These are phyloP conservation scores for Poeciliopsis prolifica DNA, from an alignment of 2,113 vertebrate species.

Conservation along the genomic window DNA sequence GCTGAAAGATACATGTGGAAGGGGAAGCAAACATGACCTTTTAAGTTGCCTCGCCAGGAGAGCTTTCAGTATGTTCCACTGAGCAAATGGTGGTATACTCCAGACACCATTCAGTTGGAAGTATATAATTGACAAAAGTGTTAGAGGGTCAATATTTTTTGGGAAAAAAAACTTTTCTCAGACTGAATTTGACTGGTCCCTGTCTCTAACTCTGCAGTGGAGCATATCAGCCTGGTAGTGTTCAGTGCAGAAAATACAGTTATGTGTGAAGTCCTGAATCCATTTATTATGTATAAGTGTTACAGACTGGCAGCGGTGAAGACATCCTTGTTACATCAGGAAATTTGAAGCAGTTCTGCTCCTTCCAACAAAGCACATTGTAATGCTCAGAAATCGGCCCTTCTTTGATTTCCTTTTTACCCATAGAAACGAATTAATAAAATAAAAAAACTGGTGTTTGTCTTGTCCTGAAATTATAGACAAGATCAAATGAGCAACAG, in stretches of 20 bases:
- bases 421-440: background rate
- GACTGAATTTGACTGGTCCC: slow-evolving; percentile 59
- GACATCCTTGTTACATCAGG: slow-evolving; percentile 57
- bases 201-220: slow-evolving; percentile 46
- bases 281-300: slow-evolving; percentile 82
- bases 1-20: slow-evolving; percentile 65
- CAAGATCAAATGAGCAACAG: background rate
- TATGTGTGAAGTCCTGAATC: slow-evolving; percentile 65
- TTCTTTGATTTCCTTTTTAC: background rate
- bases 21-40: slow-evolving; percentile 69
- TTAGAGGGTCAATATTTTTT: slow-evolving; percentile 24
- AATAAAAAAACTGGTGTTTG: background rate
- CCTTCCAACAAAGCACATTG: slow-evolving; percentile 41
- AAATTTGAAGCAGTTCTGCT: slow-evolving; percentile 48
- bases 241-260: slow-evolving; percentile 65
- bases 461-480: background rate
- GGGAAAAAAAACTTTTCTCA: slow-evolving; percentile 43
- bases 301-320: slow-evolving; percentile 73
- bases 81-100: slow-evolving; percentile 66
- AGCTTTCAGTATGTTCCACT: slow-evolving; percentile 56
- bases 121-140: slow-evolving; percentile 65
- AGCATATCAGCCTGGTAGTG: slow-evolving; percentile 64
- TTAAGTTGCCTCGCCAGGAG: slow-evolving; percentile 49
- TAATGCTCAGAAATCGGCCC: slow-evolving; percentile 49
- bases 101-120: slow-evolving; percentile 60